phyloP scores from a whole-genome alignment of 1,140 invertebrate genomes.

The Meloidogyne floridensis region DNA sequence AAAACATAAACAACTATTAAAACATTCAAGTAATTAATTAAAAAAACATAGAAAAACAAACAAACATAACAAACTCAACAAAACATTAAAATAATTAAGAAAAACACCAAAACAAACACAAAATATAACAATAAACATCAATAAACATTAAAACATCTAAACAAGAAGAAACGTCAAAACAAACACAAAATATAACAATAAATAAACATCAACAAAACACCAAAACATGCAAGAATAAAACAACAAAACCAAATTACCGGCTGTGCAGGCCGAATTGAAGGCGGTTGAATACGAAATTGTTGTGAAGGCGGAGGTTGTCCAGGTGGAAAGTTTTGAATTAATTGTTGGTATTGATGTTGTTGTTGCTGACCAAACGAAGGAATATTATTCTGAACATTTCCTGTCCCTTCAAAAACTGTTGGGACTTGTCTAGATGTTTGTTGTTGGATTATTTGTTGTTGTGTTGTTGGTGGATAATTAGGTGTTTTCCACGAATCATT shows the following conservation, averaged over 20 bases:
- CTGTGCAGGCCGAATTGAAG: not conserved
- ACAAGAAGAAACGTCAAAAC: not conserved
- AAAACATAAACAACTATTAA: no score
- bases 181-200: not conserved
- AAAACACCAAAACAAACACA: no score
- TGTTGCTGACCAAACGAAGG: constrained; percentile 3
- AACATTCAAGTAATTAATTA: no score
- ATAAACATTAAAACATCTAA: not conserved
- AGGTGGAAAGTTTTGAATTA: not conserved
- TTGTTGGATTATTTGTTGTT: constrained; percentile 3
- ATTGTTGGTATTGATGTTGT: constrained; percentile 14
- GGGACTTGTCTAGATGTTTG: constrained; percentile 11
- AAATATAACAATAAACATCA: no score
- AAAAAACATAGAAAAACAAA: no score
- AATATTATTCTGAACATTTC: not conserved
- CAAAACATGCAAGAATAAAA: not conserved
- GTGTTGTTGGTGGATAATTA: constrained; percentile 1
- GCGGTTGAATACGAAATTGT: constrained; percentile 2
- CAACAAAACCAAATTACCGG: not conserved
- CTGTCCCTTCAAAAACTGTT: not conserved
- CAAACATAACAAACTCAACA: no score
- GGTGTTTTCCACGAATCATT: constrained; percentile 26
- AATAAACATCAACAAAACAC: not conserved
- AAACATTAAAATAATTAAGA: no score
- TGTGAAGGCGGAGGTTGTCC: not conserved